These are phyloP conservation scores for Leucoma salicis DNA, from an alignment of 2,888 invertebrate genomes.

Conservation along the genomic window DNA sequence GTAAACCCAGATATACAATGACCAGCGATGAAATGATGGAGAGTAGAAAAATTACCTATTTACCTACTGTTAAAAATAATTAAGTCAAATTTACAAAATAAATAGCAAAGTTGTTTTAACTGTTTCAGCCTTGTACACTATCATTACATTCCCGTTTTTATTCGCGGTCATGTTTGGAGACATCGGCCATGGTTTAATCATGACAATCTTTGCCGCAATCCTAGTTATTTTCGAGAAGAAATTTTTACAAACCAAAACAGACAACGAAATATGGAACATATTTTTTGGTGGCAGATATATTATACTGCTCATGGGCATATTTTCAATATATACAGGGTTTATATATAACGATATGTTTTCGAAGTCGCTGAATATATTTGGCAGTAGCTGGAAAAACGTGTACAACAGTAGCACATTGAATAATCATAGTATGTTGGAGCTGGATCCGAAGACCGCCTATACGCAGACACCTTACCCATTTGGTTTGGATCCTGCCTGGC, in stretches of 20 bases:
- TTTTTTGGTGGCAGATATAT: constrained; percentile 89
- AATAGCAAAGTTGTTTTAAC: no score
- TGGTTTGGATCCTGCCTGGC: constrained; percentile 89
- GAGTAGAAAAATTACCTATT: no score
- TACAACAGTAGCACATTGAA: constrained; percentile 57
- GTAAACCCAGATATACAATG: no score
- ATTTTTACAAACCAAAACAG: constrained; percentile 72
- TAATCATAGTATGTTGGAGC: constrained; percentile 49
- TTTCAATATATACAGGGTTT: constrained; percentile 88
- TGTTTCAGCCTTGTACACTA: constrained; percentile 85
- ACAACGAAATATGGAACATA: constrained; percentile 86
- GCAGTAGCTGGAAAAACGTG: constrained; percentile 82
- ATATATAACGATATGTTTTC: constrained; percentile 89
- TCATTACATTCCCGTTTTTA: constrained; percentile 89
- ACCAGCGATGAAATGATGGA: no score
- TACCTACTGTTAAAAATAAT: no score
- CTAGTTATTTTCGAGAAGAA: constrained; percentile 85
- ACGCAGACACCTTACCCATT: constrained; percentile 83
- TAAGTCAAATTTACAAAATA: no score
- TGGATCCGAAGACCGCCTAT: constrained; percentile 74
- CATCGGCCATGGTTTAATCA: constrained; percentile 86
- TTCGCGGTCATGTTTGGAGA: constrained; percentile 92
- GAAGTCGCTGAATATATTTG: constrained; percentile 86
- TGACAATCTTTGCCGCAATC: constrained; percentile 84
- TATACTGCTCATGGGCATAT: constrained; percentile 87